Percentiles rank a stretch among this genome's conserved stretches.
phyloP scores from a whole-genome alignment of 2,797 vertebrate species.

The Pseudomugil gertrudae region DNA sequence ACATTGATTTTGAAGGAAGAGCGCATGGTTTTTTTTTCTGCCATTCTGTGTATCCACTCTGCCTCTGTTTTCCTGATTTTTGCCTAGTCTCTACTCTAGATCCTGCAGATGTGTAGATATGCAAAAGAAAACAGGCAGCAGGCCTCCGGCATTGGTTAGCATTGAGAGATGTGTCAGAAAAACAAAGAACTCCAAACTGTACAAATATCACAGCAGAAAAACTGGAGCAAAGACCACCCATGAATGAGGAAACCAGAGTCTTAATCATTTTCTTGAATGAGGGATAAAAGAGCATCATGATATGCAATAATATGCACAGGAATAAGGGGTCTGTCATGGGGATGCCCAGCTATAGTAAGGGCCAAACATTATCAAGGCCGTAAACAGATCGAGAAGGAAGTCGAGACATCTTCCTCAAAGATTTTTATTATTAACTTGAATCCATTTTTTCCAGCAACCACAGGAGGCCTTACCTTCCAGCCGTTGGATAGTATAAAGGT shows the following conservation, averaged over 20 bases:
- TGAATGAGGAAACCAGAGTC: constrained; percentile 56
- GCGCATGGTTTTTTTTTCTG: constrained; percentile 32
- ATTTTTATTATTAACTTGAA: background rate
- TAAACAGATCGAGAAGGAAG: background rate
- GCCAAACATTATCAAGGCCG: background rate
- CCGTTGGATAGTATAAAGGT: background rate
- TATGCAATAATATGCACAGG: no score
- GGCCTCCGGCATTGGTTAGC: constrained; percentile 67
- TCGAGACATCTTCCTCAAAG: background rate
- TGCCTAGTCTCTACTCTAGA: constrained; percentile 53
- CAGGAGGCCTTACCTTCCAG: background rate
- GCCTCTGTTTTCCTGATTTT: constrained; percentile 50
- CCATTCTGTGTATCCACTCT: constrained; percentile 33
- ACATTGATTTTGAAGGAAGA: constrained; percentile 52
- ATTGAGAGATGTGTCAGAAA: constrained; percentile 73
- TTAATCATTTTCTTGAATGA: constrained; percentile 58
- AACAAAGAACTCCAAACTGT: constrained; percentile 75
- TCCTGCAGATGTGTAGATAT: constrained; percentile 70
- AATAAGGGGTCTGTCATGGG: background rate
- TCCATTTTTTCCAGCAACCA: background rate
- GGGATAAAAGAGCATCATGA: constrained; percentile 46
- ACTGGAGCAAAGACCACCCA: constrained; percentile 75
- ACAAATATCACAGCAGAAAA: constrained; percentile 72
- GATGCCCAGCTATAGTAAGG: background rate
- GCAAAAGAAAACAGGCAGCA: constrained; percentile 75